phyloP scores from a whole-genome alignment of 2,888 invertebrate species.

The Serrognathus titanus region DNA sequence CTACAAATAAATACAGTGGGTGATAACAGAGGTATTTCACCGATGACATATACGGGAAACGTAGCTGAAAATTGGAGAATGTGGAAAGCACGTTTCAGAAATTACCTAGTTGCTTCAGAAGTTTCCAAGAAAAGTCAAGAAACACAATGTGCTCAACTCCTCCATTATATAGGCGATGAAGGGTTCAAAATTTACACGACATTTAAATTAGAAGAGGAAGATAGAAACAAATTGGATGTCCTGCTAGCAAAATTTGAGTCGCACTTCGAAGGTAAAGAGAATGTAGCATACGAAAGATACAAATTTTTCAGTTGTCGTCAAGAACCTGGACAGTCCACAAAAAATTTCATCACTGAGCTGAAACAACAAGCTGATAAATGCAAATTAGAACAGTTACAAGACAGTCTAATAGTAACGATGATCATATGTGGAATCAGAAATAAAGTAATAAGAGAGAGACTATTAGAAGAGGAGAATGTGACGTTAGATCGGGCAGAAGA shows the following conservation, averaged over 20 bases:
- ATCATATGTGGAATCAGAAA: conserved; percentile 25
- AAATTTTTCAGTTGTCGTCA: conserved; percentile 26
- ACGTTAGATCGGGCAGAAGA: conserved; percentile 23
- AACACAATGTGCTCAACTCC: conserved; percentile 26
- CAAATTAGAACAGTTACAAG: conserved; percentile 21
- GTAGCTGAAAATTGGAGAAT: conserved; percentile 27
- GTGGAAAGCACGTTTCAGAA: conserved; percentile 23
- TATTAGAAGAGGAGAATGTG: conserved; percentile 24
- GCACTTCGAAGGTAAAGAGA: conserved; percentile 27
- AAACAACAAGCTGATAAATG: conserved; percentile 25
- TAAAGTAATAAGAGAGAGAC: conserved; percentile 18
- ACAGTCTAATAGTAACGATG: conserved; percentile 24
- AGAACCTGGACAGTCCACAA: conserved; percentile 21
- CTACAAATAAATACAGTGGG: neutral
- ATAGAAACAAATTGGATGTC: conserved; percentile 19
- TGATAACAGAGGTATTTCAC: neutral
- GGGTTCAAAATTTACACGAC: conserved; percentile 24
- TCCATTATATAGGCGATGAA: conserved; percentile 29
- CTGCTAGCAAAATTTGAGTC: conserved; percentile 25
- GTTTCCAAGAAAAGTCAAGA: conserved; percentile 23
- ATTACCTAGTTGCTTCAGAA: conserved; percentile 25
- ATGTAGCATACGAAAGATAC: conserved; percentile 22
- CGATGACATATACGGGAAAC: conserved; percentile 17
- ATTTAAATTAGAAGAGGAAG: conserved; percentile 1
- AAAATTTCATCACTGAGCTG: conserved; percentile 17